Evolutionary conservation across 2,797 vertebrate species (phyloP).

Genomic region (Sebastes glaucus): DNA sequence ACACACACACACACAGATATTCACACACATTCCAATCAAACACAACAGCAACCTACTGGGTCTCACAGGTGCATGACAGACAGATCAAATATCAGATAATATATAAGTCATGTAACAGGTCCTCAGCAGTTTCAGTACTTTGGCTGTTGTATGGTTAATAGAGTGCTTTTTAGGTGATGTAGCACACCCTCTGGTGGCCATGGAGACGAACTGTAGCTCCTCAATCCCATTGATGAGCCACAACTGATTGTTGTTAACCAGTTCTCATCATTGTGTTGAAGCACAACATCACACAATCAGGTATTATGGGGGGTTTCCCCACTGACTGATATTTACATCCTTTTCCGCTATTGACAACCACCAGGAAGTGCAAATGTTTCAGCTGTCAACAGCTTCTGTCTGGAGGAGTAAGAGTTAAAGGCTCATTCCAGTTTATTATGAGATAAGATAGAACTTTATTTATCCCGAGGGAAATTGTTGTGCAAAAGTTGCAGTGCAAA

Average conservation of each 20-base stretch:
- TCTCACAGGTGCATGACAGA: neutral
- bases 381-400: neutral
- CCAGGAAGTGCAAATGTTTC: neutral
- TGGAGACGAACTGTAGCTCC: neutral
- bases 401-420: neutral
- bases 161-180: neutral
- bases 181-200: neutral
- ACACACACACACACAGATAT: no score
- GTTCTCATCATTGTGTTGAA: neutral
- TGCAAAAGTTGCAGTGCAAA: neutral
- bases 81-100: neutral
- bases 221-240: neutral
- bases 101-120: neutral
- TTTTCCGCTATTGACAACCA: neutral
- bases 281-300: neutral
- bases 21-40: no score
- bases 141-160: neutral
- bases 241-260: neutral
- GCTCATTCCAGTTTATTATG: neutral
- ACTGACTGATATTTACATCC: neutral
- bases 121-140: neutral
- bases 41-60: no score
- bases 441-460: neutral
- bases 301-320: neutral
- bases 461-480: neutral